Conservation (phyloP, 2,113 vertebrate species). For the Rhegmatorhina hoffmannsi region DNA sequence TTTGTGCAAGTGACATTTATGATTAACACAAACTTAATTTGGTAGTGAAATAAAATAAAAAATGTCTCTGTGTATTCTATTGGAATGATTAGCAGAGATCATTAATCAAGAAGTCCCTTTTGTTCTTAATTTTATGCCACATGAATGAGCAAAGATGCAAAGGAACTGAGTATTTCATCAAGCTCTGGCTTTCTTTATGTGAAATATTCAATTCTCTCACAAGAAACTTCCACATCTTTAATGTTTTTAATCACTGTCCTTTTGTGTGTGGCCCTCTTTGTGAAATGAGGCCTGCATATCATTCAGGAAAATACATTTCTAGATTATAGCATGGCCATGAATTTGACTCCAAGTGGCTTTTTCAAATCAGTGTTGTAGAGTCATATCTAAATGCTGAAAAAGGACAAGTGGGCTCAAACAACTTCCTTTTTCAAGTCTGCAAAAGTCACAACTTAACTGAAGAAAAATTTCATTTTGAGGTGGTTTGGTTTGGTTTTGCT, state of each 20-base stretch:
- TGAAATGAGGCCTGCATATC: not conserved
- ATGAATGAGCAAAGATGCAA: slow-evolving; percentile 57
- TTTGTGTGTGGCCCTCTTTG: not conserved
- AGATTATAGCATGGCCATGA: not conserved
- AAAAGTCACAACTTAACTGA: not conserved
- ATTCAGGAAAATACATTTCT: not conserved
- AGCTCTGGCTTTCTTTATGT: slow-evolving; percentile 18
- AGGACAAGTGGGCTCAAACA: not conserved
- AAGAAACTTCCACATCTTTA: not conserved
- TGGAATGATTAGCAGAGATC: slow-evolving; percentile 68
- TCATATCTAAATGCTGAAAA: not conserved
- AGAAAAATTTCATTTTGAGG: not conserved
- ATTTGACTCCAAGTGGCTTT: not conserved
- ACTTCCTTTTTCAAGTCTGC: not conserved
- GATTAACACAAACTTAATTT: slow-evolving; percentile 75
- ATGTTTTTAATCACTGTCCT: slow-evolving; percentile 16
- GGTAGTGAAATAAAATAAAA: slow-evolving; percentile 67
- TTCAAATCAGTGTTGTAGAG: not conserved
- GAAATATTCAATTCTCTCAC: slow-evolving; percentile 39
- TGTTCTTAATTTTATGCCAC: slow-evolving; percentile 67
- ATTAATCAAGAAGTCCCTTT: slow-evolving; percentile 72
- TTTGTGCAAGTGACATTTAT: slow-evolving; percentile 69
- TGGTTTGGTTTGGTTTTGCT: accelerated
- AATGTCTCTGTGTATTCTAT: slow-evolving; percentile 59
- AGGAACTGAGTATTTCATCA: slow-evolving; percentile 50